These are phyloP conservation scores for Dermatophagoides farinae DNA, from an alignment of 1,140 invertebrate species.

Conservation along the genomic window DNA sequence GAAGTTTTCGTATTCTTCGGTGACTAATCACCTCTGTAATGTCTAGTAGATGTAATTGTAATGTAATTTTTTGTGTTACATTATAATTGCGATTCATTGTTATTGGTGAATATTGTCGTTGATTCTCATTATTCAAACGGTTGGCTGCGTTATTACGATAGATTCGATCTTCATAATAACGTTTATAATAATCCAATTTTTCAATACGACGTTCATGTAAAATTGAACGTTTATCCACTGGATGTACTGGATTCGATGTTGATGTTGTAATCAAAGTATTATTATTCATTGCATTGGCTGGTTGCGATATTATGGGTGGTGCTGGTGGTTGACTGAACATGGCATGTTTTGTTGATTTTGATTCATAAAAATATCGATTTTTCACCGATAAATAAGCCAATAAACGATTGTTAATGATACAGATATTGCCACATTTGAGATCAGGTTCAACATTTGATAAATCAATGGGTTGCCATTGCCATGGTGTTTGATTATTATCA, in stretches of 20 bases:
- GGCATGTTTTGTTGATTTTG: background rate
- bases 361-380: background rate
- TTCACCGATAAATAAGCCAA: slow-evolving; percentile 1
- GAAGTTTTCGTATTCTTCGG: background rate
- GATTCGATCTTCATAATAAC: background rate
- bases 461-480: background rate
- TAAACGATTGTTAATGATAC: background rate
- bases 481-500: background rate
- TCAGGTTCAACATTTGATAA: background rate
- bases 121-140: background rate
- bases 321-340: background rate
- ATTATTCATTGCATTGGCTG: background rate
- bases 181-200: background rate
- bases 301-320: background rate
- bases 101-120: background rate
- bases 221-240: background rate
- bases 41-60: background rate
- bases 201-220: background rate
- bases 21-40: background rate
- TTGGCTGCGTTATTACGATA: background rate
- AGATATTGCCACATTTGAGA: background rate
- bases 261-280: background rate
- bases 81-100: background rate
- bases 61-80: background rate
- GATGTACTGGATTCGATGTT: background rate